Percentiles rank a stretch among this genome's conserved stretches.
Conservation (phyloP, 2,888 invertebrate genomes). For the Crioceris asparagi region DNA sequence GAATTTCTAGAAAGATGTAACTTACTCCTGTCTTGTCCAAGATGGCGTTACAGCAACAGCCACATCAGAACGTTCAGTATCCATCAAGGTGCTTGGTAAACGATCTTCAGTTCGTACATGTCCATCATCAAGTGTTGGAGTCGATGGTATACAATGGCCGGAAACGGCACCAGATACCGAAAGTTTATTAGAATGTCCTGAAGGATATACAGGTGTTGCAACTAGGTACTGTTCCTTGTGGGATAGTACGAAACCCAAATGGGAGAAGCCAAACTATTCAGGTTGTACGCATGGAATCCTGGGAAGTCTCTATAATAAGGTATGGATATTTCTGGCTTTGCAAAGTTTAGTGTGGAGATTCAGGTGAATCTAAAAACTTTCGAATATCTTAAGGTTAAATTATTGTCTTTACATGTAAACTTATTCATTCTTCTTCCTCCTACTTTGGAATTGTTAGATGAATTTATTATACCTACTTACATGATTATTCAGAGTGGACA, state of each 20-base stretch:
- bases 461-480: too few species aligned
- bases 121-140: slow-evolving; percentile 49
- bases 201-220: slow-evolving; percentile 41
- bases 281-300: slow-evolving; percentile 52
- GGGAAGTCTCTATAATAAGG: too few species aligned
- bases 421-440: too few species aligned
- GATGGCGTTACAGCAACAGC: slow-evolving; percentile 38
- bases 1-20: too few species aligned
- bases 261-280: slow-evolving; percentile 69
- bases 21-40: slow-evolving; percentile 63
- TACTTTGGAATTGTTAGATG: too few species aligned
- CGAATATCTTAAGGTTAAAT: too few species aligned
- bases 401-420: too few species aligned
- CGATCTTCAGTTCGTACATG: too few species aligned
- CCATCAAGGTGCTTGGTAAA: slow-evolving; percentile 54
- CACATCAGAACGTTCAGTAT: slow-evolving; percentile 48
- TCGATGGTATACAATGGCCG: slow-evolving; percentile 47
- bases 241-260: slow-evolving; percentile 54
- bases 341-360: too few species aligned
- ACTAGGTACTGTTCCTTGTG: slow-evolving; percentile 43
- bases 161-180: slow-evolving; percentile 64
- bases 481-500: too few species aligned
- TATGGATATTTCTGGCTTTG: too few species aligned
- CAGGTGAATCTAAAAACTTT: too few species aligned
- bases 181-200: slow-evolving; percentile 53